These are phyloP conservation scores for Tokudaia tokunoshimensis DNA, from an alignment of 2,797 vertebrate genomes.

Conservation along the genomic window DNA sequence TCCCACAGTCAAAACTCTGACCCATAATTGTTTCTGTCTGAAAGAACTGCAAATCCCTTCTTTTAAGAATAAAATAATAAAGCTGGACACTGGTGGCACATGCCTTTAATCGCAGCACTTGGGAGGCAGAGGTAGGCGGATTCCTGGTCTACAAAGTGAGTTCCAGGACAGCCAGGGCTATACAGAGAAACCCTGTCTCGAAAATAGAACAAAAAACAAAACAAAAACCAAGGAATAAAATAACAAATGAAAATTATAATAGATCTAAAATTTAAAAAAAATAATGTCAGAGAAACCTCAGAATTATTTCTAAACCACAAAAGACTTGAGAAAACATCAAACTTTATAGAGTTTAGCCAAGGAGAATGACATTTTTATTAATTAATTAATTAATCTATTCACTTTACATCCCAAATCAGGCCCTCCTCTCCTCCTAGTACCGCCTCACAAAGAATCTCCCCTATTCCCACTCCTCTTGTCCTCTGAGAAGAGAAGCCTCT, in stretches of 20 bases:
- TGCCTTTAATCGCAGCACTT: no score
- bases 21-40: no score
- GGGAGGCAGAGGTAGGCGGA: no score
- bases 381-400: neutral
- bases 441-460: neutral
- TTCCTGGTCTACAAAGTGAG: no score
- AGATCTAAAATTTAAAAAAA: neutral
- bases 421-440: neutral
- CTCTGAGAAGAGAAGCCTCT: neutral
- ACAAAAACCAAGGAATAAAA: neutral
- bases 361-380: neutral
- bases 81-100: no score
- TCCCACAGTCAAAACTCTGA: no score
- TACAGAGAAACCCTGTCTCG: no score
- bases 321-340: neutral
- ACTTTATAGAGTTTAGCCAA: neutral
- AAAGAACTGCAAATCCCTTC: no score
- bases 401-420: neutral
- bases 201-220: no score
- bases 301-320: neutral
- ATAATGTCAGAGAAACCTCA: neutral
- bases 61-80: no score
- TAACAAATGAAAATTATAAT: neutral
- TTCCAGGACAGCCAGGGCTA: no score
- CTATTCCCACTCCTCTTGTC: neutral